These are phyloP conservation scores for Lutjanus argentimaculatus DNA, from an alignment of 2,797 vertebrate genomes.

Conservation along the genomic window DNA sequence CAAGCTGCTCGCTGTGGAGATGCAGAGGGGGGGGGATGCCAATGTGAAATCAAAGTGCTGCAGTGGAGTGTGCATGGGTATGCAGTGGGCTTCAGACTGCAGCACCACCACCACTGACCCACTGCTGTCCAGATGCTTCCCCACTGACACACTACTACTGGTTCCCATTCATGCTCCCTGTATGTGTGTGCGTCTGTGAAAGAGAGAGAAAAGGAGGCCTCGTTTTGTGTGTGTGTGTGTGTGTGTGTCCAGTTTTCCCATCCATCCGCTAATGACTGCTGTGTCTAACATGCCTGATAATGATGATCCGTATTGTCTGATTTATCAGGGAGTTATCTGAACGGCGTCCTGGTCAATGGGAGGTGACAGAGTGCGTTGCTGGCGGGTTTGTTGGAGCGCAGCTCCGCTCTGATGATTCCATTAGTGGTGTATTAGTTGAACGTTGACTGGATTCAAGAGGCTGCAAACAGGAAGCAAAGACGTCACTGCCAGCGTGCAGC, in stretches of 20 bases:
- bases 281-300: slow-evolving; percentile 62
- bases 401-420: slow-evolving; percentile 55
- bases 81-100: slow-evolving; percentile 80
- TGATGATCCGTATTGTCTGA: slow-evolving; percentile 56
- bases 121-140: slow-evolving; percentile 74
- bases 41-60: slow-evolving; percentile 80
- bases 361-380: slow-evolving; percentile 65
- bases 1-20: slow-evolving; percentile 68
- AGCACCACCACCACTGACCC: slow-evolving; percentile 81
- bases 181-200: slow-evolving; percentile 28
- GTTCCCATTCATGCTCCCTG: slow-evolving; percentile 45
- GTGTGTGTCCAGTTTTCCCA: slow-evolving; percentile 19
- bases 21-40: slow-evolving; percentile 72
- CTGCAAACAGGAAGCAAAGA: slow-evolving; percentile 42
- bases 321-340: slow-evolving; percentile 61
- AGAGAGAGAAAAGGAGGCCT: neutral
- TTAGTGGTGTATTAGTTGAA: slow-evolving; percentile 54
- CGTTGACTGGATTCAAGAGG: slow-evolving; percentile 50
- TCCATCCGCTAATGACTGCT: slow-evolving; percentile 51
- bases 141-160: slow-evolving; percentile 78
- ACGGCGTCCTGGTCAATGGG: slow-evolving; percentile 51
- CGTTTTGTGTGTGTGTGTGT: neutral
- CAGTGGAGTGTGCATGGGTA: slow-evolving; percentile 77
- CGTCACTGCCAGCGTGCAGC: slow-evolving; percentile 19
- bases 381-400: slow-evolving; percentile 40